Base-by-base conservation (phyloP, 2,797 vertebrate species). In the Threskiornis aethiopicus region DNA sequence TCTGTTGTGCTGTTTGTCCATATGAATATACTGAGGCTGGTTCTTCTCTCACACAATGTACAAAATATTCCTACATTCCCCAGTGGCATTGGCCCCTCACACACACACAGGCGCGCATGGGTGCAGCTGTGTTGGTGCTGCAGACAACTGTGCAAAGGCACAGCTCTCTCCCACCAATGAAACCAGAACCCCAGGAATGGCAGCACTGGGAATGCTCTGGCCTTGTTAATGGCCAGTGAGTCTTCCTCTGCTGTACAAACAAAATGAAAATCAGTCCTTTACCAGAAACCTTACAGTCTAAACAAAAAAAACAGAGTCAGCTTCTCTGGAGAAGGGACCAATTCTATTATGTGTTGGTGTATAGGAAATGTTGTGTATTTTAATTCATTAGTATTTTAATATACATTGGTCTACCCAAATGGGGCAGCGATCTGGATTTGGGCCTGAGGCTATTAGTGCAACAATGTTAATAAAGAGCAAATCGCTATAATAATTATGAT, bases 51-150 rank as follows among this genome's bases (percentile, higher is more conserved):
- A 35, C 5, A 17, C 2, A 1, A 11, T 20, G 16, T 41, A 13
- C 9, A 26, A 47, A 72, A 47, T 8, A 6, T 59, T 84, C 16
- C 19, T 58, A 6, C 8, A 39, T 31, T 46, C 31, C 10, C 11
- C n/a, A 41, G 47, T 6, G 29, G 5, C 24, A 18, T 0, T 25
- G 18, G 2, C 3, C 6, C 1, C 51, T 44, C 8, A 1, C 24
- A 24, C 24, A 25, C 8, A 13, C 4, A 18, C 19, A 64, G 0
- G 8, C 7, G 5, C 3, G 1, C 0, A 1, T 2, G 2, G 3
- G 0, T 39, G 42, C 21, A 35, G 16, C 2, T 22, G 18, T 52
- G 37, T 21, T 52, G 19, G 6, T 80, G 37, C 31, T 1, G 0
- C n/a, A 71, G 21, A 24, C 0, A 2, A 10, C 17, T 31, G 6